Evolutionary conservation across 2,797 vertebrate genomes (phyloP).

Genomic region (Helicolenus hilgendorfi): DNA sequence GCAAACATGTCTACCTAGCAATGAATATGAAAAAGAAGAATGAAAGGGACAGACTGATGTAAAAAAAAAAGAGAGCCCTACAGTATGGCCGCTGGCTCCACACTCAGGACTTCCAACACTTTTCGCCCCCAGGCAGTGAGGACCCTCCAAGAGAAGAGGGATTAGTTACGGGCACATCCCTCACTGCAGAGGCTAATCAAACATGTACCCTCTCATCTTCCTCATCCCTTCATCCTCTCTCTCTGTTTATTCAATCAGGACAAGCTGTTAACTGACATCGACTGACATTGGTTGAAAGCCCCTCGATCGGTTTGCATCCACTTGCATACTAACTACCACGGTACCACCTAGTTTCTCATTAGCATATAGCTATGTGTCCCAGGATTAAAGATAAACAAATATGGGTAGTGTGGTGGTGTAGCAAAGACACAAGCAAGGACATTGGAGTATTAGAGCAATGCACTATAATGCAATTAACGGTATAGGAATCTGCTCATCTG

Average conservation of each 20-base stretch:
- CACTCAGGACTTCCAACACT: constrained; percentile 43
- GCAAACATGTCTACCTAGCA: neutral
- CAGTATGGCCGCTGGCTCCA: constrained; percentile 30
- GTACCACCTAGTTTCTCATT: constrained; percentile 18
- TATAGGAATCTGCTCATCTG: constrained; percentile 20
- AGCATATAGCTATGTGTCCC: constrained; percentile 1
- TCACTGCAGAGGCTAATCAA: constrained; percentile 84
- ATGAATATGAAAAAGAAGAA: neutral
- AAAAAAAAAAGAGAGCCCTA: neutral
- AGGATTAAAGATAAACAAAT: constrained; percentile 11
- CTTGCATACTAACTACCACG: constrained; percentile 51
- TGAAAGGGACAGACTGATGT: neutral
- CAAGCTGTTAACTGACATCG: constrained; percentile 58
- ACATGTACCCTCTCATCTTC: constrained; percentile 74
- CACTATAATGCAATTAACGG: constrained; percentile 34
- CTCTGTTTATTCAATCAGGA: constrained; percentile 69
- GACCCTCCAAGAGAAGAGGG: constrained; percentile 76
- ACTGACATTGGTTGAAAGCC: constrained; percentile 54
- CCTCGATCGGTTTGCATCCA: constrained; percentile 21
- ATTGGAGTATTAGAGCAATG: constrained; percentile 10
- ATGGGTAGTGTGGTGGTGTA: neutral
- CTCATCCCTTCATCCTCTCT: constrained; percentile 49
- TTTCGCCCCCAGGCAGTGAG: constrained; percentile 52
- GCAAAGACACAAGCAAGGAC: constrained; percentile 20
- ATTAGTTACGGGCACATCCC: constrained; percentile 74